Conservation (phyloP, 1,140 invertebrate species). For the Formica selysi region DNA sequence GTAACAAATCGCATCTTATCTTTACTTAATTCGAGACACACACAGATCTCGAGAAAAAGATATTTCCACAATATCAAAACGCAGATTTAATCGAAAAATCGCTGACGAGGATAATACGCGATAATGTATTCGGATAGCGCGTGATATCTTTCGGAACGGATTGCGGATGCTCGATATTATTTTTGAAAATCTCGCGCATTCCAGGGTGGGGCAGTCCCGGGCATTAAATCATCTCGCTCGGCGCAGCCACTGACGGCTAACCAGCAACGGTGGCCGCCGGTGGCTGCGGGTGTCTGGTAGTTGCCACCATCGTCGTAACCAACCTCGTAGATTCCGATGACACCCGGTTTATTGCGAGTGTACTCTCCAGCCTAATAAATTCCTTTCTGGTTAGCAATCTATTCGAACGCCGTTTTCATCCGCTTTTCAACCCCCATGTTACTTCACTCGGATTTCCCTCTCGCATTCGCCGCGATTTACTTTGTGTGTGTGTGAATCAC, state of each 20-base stretch:
- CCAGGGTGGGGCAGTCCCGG: conserved; percentile 83
- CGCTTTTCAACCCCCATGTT: neutral
- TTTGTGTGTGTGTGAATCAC: neutral
- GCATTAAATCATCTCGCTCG: conserved; percentile 73
- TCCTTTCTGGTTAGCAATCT: conserved; percentile 79
- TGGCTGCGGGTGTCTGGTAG: conserved; percentile 76
- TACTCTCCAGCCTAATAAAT: conserved; percentile 84
- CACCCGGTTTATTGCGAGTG: conserved; percentile 85
- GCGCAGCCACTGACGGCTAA: conserved; percentile 60
- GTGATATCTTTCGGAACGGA: conserved; percentile 64
- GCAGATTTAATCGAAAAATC: conserved; percentile 23
- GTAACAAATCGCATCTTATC: neutral
- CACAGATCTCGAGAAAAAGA: neutral
- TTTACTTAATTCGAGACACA: neutral
- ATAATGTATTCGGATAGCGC: conserved; percentile 52
- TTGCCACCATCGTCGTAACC: conserved; percentile 83
- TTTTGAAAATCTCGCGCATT: conserved; percentile 85
- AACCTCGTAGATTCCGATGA: conserved; percentile 82
- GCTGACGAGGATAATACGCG: conserved; percentile 17
- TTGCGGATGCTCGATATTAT: conserved; percentile 80
- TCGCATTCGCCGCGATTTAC: conserved; percentile 47
- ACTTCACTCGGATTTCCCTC: conserved; percentile 1
- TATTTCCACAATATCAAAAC: neutral
- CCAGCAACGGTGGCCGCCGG: conserved; percentile 66
- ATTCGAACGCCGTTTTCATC: conserved; percentile 75